Conservation (phyloP, 2,113 vertebrate genomes). For the Otis tarda region DNA sequence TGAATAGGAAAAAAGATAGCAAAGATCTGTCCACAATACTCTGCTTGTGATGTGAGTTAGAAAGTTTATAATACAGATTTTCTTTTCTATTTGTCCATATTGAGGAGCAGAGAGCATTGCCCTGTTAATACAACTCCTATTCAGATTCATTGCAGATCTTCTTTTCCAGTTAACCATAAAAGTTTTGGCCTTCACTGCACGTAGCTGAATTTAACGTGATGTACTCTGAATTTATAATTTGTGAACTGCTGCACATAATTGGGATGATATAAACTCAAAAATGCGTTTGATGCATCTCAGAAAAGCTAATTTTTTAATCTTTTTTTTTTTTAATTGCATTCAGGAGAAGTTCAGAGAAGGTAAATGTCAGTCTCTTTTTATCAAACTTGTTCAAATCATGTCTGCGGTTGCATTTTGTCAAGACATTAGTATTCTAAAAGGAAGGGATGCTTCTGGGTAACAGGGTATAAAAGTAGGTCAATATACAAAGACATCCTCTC, state of each 20-base stretch:
- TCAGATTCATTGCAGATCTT: not conserved
- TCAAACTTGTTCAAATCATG: slow-evolving; percentile 20
- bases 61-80: not conserved
- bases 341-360: not conserved
- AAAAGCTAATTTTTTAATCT: not conserved
- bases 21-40: not conserved
- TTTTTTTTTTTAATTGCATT: not conserved
- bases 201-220: not conserved
- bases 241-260: not conserved
- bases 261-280: not conserved
- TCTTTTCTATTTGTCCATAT: not conserved
- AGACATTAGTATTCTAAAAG: slow-evolving; percentile 48
- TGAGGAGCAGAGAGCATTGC: not conserved
- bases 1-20: not conserved
- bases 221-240: not conserved
- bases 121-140: not conserved
- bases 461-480: slow-evolving; percentile 42
- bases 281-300: not conserved
- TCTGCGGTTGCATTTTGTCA: slow-evolving; percentile 28
- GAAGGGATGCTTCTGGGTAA: slow-evolving; percentile 49
- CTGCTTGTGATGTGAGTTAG: not conserved
- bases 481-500: slow-evolving; percentile 32
- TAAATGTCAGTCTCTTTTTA: slow-evolving; percentile 13
- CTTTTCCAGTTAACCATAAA: not conserved
- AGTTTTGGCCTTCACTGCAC: not conserved